phyloP scores from a whole-genome alignment of 2,797 vertebrate species.

The Caiman crocodilus region DNA sequence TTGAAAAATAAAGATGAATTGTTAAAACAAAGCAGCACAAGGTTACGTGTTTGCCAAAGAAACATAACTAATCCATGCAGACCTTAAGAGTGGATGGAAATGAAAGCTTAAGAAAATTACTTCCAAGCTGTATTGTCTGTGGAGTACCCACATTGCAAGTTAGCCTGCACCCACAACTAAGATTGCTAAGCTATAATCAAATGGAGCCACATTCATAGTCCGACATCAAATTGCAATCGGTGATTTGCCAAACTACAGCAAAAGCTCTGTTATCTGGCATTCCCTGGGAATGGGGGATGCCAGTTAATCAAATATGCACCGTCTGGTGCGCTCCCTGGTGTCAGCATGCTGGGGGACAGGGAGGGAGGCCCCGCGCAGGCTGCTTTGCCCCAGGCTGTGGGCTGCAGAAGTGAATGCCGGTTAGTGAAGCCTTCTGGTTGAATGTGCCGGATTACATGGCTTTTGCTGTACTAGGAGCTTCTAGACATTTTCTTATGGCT shows the following conservation, averaged over 20 bases:
- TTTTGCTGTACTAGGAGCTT: too few species aligned
- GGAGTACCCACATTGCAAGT: accelerated
- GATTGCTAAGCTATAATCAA: neutral
- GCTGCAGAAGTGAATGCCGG: too few species aligned
- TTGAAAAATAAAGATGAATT: neutral
- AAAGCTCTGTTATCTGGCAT: too few species aligned
- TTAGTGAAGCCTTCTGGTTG: too few species aligned
- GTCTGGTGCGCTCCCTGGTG: too few species aligned
- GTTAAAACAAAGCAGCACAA: neutral
- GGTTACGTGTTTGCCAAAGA: neutral
- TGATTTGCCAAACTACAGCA: neutral
- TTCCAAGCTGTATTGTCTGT: neutral
- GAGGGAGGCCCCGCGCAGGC: too few species aligned
- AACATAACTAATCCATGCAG: neutral
- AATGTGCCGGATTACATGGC: too few species aligned
- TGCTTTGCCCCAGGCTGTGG: too few species aligned
- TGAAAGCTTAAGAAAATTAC: neutral
- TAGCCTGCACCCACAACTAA: accelerated
- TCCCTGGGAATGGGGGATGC: too few species aligned
- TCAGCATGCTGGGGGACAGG: too few species aligned
- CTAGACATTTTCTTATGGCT: neutral
- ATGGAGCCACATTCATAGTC: neutral
- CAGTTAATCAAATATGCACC: too few species aligned
- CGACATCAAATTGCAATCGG: too few species aligned
- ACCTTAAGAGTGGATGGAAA: neutral